Percentiles rank a stretch among this genome's conserved stretches.
Evolutionary conservation across 1,140 invertebrate species (phyloP).

Genomic region (Temnothorax longispinosus): DNA sequence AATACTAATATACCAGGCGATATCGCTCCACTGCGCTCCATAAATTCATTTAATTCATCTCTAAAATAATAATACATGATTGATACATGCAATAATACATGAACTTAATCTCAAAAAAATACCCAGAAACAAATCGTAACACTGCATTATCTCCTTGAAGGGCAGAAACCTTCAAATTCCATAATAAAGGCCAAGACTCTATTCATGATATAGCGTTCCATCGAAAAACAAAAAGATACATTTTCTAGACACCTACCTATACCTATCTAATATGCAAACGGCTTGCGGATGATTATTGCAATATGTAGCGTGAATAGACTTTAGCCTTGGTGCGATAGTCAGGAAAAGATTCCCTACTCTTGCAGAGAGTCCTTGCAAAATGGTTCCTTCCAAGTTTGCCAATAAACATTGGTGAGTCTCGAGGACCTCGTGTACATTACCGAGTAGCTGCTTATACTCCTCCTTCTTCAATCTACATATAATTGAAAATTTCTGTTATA

Average conservation of each 20-base stretch:
- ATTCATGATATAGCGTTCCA: neutral
- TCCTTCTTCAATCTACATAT: constrained; percentile 91
- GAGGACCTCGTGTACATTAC: constrained; percentile 95
- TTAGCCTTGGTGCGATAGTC: constrained; percentile 93
- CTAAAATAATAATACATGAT: constrained; percentile 84
- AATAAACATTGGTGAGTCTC: constrained; percentile 93
- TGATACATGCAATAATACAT: neutral
- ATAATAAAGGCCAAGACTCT: neutral
- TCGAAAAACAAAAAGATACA: neutral
- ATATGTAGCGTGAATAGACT: constrained; percentile 94
- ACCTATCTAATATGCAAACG: constrained; percentile 95
- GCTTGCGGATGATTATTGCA: constrained; percentile 97
- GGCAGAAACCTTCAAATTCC: neutral
- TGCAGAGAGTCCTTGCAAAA: constrained; percentile 90
- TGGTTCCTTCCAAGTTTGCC: constrained; percentile 91
- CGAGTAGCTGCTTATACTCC: constrained; percentile 94
- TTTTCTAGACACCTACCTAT: constrained; percentile 89
- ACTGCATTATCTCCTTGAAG: neutral
- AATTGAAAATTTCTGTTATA: constrained; percentile 28
- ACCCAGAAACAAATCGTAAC: neutral
- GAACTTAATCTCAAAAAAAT: neutral
- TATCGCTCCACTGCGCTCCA: constrained; percentile 94
- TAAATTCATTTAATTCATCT: constrained; percentile 94
- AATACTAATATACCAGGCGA: constrained; percentile 94
- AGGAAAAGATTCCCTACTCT: constrained; percentile 97